Conservation (phyloP, 2,797 vertebrate species). For the Varecia variegata region DNA sequence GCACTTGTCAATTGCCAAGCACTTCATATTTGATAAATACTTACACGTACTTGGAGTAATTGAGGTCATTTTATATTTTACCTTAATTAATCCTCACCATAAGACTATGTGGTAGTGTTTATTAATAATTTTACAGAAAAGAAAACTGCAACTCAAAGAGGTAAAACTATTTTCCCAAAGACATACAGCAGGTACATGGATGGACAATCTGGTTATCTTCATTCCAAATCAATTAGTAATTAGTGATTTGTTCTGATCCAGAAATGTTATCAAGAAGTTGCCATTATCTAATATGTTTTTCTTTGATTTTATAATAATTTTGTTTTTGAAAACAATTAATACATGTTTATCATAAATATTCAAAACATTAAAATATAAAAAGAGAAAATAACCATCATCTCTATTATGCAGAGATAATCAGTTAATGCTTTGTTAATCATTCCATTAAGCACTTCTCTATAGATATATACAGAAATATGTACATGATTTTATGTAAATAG, state of each 20-base stretch:
- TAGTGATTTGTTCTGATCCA: background rate
- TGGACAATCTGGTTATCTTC: background rate
- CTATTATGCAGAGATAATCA: background rate
- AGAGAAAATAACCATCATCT: background rate
- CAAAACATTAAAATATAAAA: background rate
- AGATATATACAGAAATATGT: slow-evolving; percentile 32
- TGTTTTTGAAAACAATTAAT: slow-evolving; percentile 9
- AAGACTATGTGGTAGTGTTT: background rate
- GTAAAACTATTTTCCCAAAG: background rate
- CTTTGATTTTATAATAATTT: background rate
- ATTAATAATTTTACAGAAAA: background rate
- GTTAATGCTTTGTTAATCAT: slow-evolving; percentile 29
- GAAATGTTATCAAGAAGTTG: background rate
- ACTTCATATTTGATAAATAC: slow-evolving; percentile 24
- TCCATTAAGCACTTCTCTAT: slow-evolving; percentile 32
- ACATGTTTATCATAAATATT: background rate
- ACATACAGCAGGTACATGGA: background rate
- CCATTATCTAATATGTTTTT: background rate
- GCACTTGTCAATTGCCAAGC: background rate
- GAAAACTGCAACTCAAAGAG: background rate
- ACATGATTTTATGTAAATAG: slow-evolving; percentile 61
- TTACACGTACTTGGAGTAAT: background rate
- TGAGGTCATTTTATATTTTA: background rate
- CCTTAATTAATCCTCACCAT: background rate
- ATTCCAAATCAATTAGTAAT: background rate